These are phyloP conservation scores for Acrobasis repandana DNA, from an alignment of 2,888 invertebrate species.

Conservation along the genomic window DNA sequence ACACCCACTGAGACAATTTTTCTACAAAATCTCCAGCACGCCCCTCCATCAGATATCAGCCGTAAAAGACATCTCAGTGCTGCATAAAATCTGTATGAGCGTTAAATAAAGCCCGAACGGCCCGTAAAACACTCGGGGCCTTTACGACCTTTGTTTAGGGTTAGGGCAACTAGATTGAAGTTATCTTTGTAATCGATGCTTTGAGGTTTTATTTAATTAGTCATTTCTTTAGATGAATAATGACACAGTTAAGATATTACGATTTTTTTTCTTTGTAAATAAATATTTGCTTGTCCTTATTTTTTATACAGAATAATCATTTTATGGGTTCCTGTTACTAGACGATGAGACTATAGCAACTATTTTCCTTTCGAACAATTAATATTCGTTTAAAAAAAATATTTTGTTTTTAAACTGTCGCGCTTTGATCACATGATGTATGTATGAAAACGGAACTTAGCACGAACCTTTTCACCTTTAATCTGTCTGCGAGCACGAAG, in stretches of 20 bases:
- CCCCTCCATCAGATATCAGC: conserved; percentile 7
- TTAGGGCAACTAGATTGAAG: conserved; percentile 52
- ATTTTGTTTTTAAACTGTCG: too few relatives aligned
- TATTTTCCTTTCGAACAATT: too few relatives aligned
- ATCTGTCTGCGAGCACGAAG: too few relatives aligned
- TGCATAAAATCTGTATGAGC: conserved; percentile 24
- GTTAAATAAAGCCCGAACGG: conserved; percentile 42
- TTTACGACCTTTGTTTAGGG: conserved; percentile 67
- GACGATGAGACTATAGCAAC: too few relatives aligned
- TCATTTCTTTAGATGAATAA: neutral
- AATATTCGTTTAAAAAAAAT: too few relatives aligned
- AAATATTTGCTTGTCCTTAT: too few relatives aligned
- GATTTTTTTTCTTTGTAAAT: too few relatives aligned
- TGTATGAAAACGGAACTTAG: too few relatives aligned
- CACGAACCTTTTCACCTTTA: too few relatives aligned
- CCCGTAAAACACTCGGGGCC: conserved; percentile 63
- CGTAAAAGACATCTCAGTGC: neutral
- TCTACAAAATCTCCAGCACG: neutral
- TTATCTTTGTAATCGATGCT: conserved; percentile 21
- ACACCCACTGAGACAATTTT: neutral
- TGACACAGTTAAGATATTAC: neutral
- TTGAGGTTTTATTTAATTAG: conserved; percentile 1
- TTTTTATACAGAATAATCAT: too few relatives aligned
- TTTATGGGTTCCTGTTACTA: too few relatives aligned
- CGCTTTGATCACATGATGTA: too few relatives aligned